Base-by-base conservation (phyloP, 2,888 invertebrate species). In the Cephus nigrinus region DNA sequence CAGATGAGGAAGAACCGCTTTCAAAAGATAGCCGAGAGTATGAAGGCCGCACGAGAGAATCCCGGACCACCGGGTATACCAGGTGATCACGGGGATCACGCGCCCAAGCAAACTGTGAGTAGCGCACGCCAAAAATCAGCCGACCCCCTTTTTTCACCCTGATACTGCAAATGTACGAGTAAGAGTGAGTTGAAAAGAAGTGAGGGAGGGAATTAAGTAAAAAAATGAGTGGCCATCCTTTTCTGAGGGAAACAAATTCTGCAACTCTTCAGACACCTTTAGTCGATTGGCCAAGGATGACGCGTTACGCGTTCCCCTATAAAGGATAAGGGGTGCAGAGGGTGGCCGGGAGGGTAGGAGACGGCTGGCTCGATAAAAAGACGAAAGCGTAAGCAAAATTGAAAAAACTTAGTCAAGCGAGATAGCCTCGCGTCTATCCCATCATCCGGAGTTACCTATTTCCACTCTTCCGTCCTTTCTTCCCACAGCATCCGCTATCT, bases 1-100 rank as follows among this genome's bases (percentile, higher is more conserved):
- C 98, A 98, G 92, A 98, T 98, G 97, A 94, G 98, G 91, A 97
- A 98, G 93, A 97, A 97, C 92, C 95, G 97, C 91, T 97, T 97
- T 93, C 97, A 97, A 92, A 98, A 98, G 93, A 96, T 98, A 92
- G 97, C 97, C 84, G 97, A 97, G 89, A 97, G 97, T 93, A 97
- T 97, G 93, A 97, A 97, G 93, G 93, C 96, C 84, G 95, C 96
- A 87, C 95, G 96, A 84, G 96, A 97, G 91, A 92, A 92, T 86
- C 92, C 91, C 76, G 90, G 90, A 78, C 91, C 91, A 76, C 92
- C 92, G 30, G 96, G 96, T 85, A 94, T 95, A 75, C 94, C 95
- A 3, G 94, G 94, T 78, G 92, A 92, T 84, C 91, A 92, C 88
- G 94, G 94, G 84, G 96, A 96, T 91, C 95, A 96, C 90, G 94